These are phyloP conservation scores for Tetraneura akinire DNA, from an alignment of 1,140 invertebrate species.

Conservation along the genomic window DNA sequence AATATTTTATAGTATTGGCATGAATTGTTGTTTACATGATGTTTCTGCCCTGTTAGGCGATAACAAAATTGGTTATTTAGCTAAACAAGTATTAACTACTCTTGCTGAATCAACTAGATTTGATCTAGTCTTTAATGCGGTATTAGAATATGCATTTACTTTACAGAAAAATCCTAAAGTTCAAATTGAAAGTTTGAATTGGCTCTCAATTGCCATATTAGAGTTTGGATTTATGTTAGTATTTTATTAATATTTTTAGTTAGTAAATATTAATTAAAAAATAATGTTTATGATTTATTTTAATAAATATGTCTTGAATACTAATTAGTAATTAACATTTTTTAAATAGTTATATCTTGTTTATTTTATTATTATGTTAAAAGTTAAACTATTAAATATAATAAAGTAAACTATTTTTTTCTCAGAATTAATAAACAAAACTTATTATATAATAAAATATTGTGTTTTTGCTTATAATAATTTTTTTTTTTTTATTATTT, in stretches of 20 bases:
- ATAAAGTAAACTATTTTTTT: too few relatives aligned
- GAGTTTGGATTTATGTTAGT: slow-evolving; percentile 82
- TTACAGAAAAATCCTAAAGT: slow-evolving; percentile 89
- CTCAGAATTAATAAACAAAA: too few relatives aligned
- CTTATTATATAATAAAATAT: too few relatives aligned
- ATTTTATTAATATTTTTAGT: slow-evolving; percentile 20
- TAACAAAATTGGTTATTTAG: slow-evolving; percentile 73
- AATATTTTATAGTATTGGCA: slow-evolving; percentile 64
- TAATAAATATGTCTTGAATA: too few relatives aligned
- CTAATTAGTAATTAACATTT: too few relatives aligned
- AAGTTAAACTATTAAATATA: too few relatives aligned
- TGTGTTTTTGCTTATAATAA: too few relatives aligned
- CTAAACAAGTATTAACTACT: slow-evolving; percentile 71
- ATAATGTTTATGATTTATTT: too few relatives aligned
- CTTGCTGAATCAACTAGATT: slow-evolving; percentile 78
- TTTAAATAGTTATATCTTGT: too few relatives aligned
- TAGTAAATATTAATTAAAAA: background rate
- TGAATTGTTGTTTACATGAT: slow-evolving; percentile 75
- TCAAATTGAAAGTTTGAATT: slow-evolving; percentile 79
- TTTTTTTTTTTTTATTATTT: background rate
- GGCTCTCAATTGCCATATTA: slow-evolving; percentile 75
- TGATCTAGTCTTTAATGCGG: slow-evolving; percentile 73
- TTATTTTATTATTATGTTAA: too few relatives aligned
- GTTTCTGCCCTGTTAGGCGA: slow-evolving; percentile 85
- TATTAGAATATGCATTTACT: slow-evolving; percentile 73